A percentile compares a stretch with the other conserved stretches of the same genome.
phyloP scores from a whole-genome alignment of 1,140 invertebrate genomes.

The Triops cancriformis region DNA sequence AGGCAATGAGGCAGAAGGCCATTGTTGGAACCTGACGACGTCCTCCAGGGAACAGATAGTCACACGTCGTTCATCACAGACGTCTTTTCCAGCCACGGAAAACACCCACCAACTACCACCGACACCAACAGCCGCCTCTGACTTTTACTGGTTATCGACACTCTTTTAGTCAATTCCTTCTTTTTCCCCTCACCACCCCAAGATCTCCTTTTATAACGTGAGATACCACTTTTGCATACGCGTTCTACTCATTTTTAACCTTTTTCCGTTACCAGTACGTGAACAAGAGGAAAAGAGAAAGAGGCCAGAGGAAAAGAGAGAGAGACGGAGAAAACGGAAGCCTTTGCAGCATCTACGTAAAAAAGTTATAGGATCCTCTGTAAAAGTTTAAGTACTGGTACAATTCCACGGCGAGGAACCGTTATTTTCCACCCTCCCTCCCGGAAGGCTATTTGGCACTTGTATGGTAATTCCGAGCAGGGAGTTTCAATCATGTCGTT shows the following conservation, averaged over 20 bases:
- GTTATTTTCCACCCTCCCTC: background rate
- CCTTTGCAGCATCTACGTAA: background rate
- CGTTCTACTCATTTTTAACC: background rate
- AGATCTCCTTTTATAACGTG: no score
- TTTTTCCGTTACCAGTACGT: background rate
- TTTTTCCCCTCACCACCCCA: no score
- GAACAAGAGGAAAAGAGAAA: background rate
- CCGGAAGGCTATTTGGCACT: background rate
- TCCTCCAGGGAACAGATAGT: slow-evolving; percentile 7
- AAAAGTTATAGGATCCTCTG: background rate
- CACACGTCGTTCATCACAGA: slow-evolving; percentile 12
- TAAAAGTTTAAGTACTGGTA: background rate
- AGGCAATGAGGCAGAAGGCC: slow-evolving; percentile 8
- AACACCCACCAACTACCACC: slow-evolving; percentile 11
- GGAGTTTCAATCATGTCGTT: slow-evolving; percentile 13
- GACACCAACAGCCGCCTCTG: background rate
- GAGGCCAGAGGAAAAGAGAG: background rate
- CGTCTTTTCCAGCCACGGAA: background rate
- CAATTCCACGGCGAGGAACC: background rate
- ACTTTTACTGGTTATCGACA: slow-evolving; percentile 7
- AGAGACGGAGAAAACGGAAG: background rate
- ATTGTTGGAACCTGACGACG: slow-evolving; percentile 5
- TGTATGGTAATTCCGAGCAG: slow-evolving; percentile 2
- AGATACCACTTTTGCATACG: background rate
- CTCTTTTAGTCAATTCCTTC: background rate